A percentile compares a stretch with the other conserved stretches of the same genome.
Conservation (phyloP, 2,113 vertebrate species). For the Boulengeromyrus knoepffleri region DNA sequence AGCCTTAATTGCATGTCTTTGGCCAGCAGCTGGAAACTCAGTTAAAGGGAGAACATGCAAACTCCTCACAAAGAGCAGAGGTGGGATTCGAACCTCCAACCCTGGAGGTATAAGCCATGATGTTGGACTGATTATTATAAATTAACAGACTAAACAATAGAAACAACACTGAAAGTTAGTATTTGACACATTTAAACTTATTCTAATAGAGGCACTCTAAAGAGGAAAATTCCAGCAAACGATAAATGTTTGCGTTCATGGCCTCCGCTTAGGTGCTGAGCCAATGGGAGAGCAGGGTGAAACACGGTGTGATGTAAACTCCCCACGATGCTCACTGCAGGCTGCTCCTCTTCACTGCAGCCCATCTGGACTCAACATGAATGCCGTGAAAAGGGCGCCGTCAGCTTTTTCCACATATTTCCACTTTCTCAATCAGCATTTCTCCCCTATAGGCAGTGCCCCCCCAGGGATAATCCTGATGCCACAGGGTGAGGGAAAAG, state of each 20-base stretch:
- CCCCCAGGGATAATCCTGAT: neutral
- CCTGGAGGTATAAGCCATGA: neutral
- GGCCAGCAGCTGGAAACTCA: neutral
- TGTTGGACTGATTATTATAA: neutral
- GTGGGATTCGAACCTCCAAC: neutral
- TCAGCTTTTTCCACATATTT: neutral
- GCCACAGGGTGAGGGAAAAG: neutral
- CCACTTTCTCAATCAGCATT: neutral
- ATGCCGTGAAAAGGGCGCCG: neutral
- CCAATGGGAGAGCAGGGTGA: neutral
- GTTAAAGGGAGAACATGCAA: neutral
- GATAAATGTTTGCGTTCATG: neutral
- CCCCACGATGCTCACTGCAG: neutral
- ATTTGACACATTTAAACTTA: neutral
- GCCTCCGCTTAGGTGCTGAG: neutral
- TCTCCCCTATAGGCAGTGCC: neutral
- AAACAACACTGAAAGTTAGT: neutral
- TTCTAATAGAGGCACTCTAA: neutral
- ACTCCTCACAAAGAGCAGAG: neutral
- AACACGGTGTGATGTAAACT: neutral
- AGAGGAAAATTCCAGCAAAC: neutral
- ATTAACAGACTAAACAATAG: neutral
- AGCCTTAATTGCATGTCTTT: neutral
- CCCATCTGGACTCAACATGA: conserved; percentile 8
- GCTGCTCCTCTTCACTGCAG: neutral